Evolutionary conservation across 2,888 invertebrate genomes (phyloP), one percentile per base, ranked within the genome.

Genomic region (Aspidiotus destructor): DNA sequence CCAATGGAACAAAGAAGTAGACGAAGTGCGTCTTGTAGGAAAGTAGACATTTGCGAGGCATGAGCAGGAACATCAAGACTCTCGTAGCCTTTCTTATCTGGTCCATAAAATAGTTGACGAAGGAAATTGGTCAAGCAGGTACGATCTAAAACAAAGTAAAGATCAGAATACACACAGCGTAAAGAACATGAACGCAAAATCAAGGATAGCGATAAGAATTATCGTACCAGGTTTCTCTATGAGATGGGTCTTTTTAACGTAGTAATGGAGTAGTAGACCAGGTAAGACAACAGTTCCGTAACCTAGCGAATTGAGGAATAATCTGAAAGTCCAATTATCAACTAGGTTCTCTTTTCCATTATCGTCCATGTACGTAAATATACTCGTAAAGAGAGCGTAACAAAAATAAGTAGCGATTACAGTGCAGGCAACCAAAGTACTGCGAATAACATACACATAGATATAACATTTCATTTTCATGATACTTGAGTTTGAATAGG

Each of bases 211-310:
- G 60, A 2, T 2, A 40, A 60, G 17, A 9, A 17, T 15, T 61
- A 41, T 42, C 15, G 41, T 77, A 89, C 91, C 84, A 76, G 85
- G 81, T 77, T 86, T 85, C 75, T 93, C 92, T 73, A 92, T 81
- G 76, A 91, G 91, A 74, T 89, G 87, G 63, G 84, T 86, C 72
- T 85, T 83, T 40, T 62, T 69, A n/a, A 92, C 82, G 78, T 92
- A 93, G 77, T 86, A 87, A 76, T 89, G 89, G 68, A 93, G 82
- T 16, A 94, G 78, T 76, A 85, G 87, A 61, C 91, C 91, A 1
- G 96, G 95, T 70, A 94, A 78, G 76, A 95, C 81, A 69, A 97
- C 82, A n/a, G 92, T 90, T 5, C 87, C 84, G 77, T 96, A 97
- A 13, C 94, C 93, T 16, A 91, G 81, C 68, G 92, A 80, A 79